A percentile compares a stretch with the other conserved stretches of the same genome.
These are phyloP conservation scores for Solenodon paradoxus DNA, from an alignment of 2,113 vertebrate genomes.

Conservation along the genomic window DNA sequence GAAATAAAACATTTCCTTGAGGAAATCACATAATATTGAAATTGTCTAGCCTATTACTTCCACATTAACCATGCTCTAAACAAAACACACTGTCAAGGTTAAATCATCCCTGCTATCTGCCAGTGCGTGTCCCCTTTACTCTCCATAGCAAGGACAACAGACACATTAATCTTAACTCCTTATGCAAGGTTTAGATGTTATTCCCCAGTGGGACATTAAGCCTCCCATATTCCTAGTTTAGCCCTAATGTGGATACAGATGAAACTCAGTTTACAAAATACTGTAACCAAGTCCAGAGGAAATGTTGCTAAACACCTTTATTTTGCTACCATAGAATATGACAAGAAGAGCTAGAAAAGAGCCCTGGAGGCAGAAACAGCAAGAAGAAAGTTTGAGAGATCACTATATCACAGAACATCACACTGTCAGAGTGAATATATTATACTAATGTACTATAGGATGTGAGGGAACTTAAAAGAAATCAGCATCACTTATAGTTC, in stretches of 20 bases:
- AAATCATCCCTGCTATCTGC: neutral
- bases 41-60: neutral
- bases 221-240: neutral
- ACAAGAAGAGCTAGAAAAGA: constrained; percentile 66
- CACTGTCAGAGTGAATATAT: neutral
- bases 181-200: neutral
- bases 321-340: constrained; percentile 70
- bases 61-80: neutral
- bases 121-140: neutral
- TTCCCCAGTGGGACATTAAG: neutral
- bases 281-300: neutral
- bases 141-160: neutral
- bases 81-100: neutral
- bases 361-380: constrained; percentile 47
- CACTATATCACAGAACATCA: neutral
- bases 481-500: neutral
- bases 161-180: neutral
- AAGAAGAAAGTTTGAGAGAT: neutral
- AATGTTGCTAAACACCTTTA: constrained; percentile 58
- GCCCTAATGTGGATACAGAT: neutral
- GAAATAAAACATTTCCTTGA: constrained; percentile 25
- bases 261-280: constrained; percentile 24
- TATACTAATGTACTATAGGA: neutral
- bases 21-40: neutral
- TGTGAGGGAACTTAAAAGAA: neutral